Conservation (phyloP, 2,888 invertebrate species). For the Noctua comes region DNA sequence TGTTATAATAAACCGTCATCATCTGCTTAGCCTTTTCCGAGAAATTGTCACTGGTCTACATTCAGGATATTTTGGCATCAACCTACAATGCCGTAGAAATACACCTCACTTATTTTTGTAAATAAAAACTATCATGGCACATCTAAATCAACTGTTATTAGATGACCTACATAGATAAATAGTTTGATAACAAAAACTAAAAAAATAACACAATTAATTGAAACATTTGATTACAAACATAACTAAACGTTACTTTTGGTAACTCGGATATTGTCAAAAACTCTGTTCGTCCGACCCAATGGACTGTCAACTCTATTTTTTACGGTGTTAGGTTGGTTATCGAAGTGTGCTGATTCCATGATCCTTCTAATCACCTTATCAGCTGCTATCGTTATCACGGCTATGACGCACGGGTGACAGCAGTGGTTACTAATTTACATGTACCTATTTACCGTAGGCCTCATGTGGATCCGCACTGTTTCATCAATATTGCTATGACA, state of each 20-base stretch:
- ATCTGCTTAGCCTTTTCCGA: too few relatives aligned
- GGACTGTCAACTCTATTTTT: constrained; percentile 6
- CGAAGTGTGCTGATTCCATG: constrained; percentile 19
- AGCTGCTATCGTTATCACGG: constrained; percentile 75
- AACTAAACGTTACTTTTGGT: constrained; percentile 27
- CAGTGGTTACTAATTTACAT: constrained; percentile 70
- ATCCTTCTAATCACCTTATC: constrained; percentile 71
- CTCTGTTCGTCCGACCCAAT: neutral
- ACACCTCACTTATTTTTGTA: neutral
- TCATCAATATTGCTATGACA: constrained; percentile 46
- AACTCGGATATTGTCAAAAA: constrained; percentile 28
- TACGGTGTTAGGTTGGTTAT: constrained; percentile 8
- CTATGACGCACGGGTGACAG: constrained; percentile 76
- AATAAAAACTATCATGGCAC: neutral
- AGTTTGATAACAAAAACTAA: constrained; percentile 43
- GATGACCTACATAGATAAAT: constrained; percentile 58
- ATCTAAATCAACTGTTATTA: constrained; percentile 12
- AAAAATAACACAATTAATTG: constrained; percentile 47
- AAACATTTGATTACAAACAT: constrained; percentile 31
- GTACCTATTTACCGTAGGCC: constrained; percentile 67
- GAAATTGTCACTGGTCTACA: neutral
- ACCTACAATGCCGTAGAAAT: neutral
- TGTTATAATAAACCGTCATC: too few relatives aligned
- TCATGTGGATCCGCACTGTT: constrained; percentile 52
- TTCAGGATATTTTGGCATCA: neutral